These are phyloP conservation scores for Nannoperca obscura DNA, from an alignment of 2,797 vertebrate genomes.

Conservation along the genomic window DNA sequence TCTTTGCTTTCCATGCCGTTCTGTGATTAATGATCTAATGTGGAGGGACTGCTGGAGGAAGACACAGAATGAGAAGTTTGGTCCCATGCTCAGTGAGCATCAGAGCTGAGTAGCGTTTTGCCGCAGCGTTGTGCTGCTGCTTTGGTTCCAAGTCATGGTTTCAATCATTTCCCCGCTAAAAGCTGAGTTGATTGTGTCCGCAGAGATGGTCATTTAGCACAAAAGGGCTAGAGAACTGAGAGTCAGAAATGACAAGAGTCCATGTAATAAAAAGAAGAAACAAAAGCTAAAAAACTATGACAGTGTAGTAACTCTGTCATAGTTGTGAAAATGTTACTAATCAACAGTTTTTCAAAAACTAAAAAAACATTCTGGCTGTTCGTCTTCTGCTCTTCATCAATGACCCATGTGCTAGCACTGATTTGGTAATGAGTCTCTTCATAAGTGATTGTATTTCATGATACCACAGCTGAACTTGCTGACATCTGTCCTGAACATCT, in stretches of 20 bases:
- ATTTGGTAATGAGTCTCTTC: constrained; percentile 59
- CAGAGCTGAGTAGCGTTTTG: constrained; percentile 29
- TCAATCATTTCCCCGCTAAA: constrained; percentile 42
- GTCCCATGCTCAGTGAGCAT: constrained; percentile 42
- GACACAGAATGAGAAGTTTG: constrained; percentile 51
- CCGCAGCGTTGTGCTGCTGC: constrained; percentile 27
- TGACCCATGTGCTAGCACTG: constrained; percentile 46
- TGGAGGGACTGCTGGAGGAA: constrained; percentile 39
- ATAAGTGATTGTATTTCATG: constrained; percentile 36
- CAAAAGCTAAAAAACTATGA: neutral
- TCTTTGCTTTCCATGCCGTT: constrained; percentile 54
- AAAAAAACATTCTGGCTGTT: constrained; percentile 31
- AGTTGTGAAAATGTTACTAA: constrained; percentile 26
- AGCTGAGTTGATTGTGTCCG: constrained; percentile 26
- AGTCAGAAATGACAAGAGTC: neutral
- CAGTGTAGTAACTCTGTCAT: neutral
- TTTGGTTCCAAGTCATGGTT: constrained; percentile 35
- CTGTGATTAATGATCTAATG: constrained; percentile 76
- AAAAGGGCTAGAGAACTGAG: neutral
- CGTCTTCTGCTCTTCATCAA: constrained; percentile 31
- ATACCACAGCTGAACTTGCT: constrained; percentile 42
- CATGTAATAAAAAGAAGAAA: neutral
- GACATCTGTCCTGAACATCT: constrained; percentile 45
- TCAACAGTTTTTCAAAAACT: constrained; percentile 20
- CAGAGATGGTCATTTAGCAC: neutral